Percentiles rank a stretch among this genome's conserved stretches.
These are phyloP conservation scores for Heterodera carotae DNA, from an alignment of 1,140 invertebrate genomes.

Conservation along the genomic window DNA sequence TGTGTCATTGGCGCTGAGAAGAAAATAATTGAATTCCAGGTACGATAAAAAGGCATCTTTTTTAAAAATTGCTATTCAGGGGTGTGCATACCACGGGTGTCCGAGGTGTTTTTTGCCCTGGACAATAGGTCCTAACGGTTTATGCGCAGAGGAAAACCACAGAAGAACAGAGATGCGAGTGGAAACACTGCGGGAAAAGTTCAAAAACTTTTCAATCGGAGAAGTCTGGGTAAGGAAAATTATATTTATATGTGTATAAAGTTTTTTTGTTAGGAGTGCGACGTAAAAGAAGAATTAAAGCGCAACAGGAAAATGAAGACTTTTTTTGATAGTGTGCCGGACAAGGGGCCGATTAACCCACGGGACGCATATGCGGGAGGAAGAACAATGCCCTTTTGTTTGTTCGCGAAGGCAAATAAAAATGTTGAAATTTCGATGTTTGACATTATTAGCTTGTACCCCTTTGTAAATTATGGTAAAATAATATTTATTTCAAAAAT, in stretches of 20 bases:
- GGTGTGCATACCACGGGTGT: conserved; percentile 9
- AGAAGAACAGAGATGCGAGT: not conserved
- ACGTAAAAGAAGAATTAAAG: not conserved
- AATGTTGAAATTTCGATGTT: not conserved
- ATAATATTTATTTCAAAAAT: not conserved
- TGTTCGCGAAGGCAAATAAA: not conserved
- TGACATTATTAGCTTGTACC: not conserved
- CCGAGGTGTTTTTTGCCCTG: not conserved
- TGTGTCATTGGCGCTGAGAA: not conserved
- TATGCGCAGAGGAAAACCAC: not conserved
- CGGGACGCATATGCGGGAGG: not conserved
- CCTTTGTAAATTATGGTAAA: conserved; percentile 1
- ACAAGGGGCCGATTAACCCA: not conserved
- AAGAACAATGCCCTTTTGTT: not conserved
- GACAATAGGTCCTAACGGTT: not conserved
- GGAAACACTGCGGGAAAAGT: not conserved
- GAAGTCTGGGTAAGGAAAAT: not conserved
- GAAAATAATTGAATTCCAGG: too few species aligned
- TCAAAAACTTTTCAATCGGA: not conserved
- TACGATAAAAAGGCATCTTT: not conserved
- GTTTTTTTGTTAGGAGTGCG: conserved; percentile 1
- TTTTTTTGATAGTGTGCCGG: not conserved
- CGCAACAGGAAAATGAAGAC: conserved; percentile 13
- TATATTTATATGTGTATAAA: not conserved
- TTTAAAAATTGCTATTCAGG: not conserved